phyloP scores from a whole-genome alignment of 2,113 vertebrate species.

The Campylomormyrus numenius region DNA sequence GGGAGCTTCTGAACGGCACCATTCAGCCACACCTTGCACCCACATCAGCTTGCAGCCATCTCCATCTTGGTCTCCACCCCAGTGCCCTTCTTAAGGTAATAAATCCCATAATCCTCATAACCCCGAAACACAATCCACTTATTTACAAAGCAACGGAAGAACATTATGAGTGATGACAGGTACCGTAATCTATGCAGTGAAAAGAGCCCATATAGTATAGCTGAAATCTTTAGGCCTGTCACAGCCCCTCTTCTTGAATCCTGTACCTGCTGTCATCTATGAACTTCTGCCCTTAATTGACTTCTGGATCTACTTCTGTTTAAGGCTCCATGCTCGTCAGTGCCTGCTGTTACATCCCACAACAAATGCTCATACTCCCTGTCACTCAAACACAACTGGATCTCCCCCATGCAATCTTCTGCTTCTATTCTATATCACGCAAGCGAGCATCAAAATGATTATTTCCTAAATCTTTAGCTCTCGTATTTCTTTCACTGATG shows the following conservation, averaged over 20 bases:
- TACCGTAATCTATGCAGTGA: not conserved
- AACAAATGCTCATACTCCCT: not conserved
- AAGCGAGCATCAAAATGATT: not conserved
- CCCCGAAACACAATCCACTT: not conserved
- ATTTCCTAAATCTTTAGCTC: not conserved
- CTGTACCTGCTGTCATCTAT: not conserved
- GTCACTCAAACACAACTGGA: not conserved
- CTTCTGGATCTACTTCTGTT: not conserved
- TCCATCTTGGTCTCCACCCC: not conserved
- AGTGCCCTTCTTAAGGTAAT: not conserved
- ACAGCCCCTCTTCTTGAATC: not conserved
- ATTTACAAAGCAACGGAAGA: constrained; percentile 2
- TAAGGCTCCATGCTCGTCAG: not conserved
- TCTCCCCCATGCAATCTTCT: not conserved
- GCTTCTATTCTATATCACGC: not conserved
- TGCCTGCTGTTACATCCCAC: not conserved
- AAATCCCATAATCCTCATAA: not conserved
- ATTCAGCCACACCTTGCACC: not conserved
- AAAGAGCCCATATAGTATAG: not conserved
- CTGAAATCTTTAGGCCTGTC: not conserved
- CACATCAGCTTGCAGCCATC: not conserved
- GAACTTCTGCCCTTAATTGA: not conserved
- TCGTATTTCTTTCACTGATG: not conserved
- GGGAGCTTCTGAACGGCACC: not conserved
- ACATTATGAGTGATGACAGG: not conserved